Evolutionary conservation across 2,888 invertebrate genomes (phyloP), one percentile per base, ranked within the genome.

Genomic region (Chrysodeixis includens): DNA sequence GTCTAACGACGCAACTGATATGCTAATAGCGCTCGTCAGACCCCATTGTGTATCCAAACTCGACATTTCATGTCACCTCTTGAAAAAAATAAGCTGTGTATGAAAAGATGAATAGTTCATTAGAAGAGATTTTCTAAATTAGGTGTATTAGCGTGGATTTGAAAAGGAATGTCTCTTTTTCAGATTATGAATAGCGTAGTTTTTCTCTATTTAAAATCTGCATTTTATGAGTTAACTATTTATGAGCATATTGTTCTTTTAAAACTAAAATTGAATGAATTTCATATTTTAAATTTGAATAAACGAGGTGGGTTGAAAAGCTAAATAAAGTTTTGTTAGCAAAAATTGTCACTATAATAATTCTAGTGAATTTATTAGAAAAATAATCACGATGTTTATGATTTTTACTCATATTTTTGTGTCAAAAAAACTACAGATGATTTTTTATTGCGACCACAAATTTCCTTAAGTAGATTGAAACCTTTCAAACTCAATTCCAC

Each of bases 11-110:
- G 83, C 86, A 82, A 87, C 85, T 87, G 89, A 88, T 89, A 90
- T 90, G 91, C 87, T 90, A 90, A 90, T 90, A 83, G 74, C 64
- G 79, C 83, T 92, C 90, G 87, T 93, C 91, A 92, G 84, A 62
- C 30, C 30, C 87, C 69, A 92, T 92, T 93, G 92, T 92, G 86
- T 65, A 79, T 72, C 49, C 56, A 66, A 71, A 78, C 72, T 76
- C 73, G 66, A 74, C 68, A 75, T 81, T 83, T 83, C 82, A 79
- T 77, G 79, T 81, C 80, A 85, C 74, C 76, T 81, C 75, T 76
- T 57, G 69, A 79, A 83, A 76, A 83, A 85, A 83, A 82, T 72
- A 80, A 80, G 65, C 73, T 67, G 61, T 66, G 77, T 79, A 79
- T 73, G 73, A 69, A 66, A 80, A 82, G 79, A 69, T 83, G 83